Conservation (phyloP, 2,113 vertebrate species). For the Onychostruthus taczanowskii region DNA sequence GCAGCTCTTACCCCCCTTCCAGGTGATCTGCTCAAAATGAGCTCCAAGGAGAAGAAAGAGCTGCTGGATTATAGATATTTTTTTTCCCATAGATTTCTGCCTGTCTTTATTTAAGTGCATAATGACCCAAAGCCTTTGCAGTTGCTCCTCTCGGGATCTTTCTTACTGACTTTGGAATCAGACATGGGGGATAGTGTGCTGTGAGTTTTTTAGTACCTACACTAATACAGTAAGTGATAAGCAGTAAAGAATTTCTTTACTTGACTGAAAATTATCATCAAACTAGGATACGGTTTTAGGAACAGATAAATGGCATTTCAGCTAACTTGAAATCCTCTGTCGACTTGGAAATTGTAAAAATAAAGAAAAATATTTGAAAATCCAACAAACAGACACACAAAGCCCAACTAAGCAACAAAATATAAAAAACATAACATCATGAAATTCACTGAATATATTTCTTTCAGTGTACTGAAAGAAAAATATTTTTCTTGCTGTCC, state of each 20-base stretch:
- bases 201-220: not conserved
- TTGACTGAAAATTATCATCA: conserved; percentile 9
- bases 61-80: not conserved
- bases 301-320: not conserved
- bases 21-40: not conserved
- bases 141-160: not conserved
- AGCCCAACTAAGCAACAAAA: not conserved
- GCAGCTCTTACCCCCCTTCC: not conserved
- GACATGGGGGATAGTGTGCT: not conserved
- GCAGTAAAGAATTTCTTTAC: not conserved
- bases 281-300: not conserved
- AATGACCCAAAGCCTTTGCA: not conserved
- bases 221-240: not conserved
- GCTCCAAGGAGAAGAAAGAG: not conserved
- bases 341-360: conserved; percentile 22
- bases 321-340: conserved; percentile 3
- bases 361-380: not conserved
- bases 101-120: not conserved
- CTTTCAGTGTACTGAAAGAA: not conserved
- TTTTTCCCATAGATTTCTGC: not conserved
- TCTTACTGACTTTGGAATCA: not conserved
- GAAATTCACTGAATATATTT: not conserved
- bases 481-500: not conserved
- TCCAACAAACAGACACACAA: not conserved
- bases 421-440: not conserved